A percentile compares a stretch with the other conserved stretches of the same genome.
phyloP scores from a whole-genome alignment of 2,888 invertebrate species.

The Esperia sulphurella region DNA sequence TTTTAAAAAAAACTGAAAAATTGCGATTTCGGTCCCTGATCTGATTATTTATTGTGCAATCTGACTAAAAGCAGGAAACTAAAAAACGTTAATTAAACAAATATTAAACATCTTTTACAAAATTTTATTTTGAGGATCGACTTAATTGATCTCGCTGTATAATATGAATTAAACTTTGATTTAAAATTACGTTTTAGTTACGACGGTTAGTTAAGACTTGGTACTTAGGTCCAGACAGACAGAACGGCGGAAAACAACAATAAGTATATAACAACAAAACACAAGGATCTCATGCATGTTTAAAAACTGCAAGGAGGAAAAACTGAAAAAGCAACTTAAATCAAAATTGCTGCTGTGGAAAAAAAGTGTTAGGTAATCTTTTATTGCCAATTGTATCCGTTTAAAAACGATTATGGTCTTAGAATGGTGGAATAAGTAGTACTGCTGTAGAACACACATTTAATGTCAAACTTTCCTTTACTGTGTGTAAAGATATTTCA shows the following conservation, averaged over 20 bases:
- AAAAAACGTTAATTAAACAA: constrained; percentile 13
- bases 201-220: constrained; percentile 33
- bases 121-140: not conserved
- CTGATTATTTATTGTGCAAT: constrained; percentile 1
- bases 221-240: constrained; percentile 47
- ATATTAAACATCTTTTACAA: constrained; percentile 1
- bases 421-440: no score
- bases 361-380: not conserved
- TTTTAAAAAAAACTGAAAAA: no score
- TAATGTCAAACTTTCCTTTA: no score
- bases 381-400: no score
- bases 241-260: constrained; percentile 20
- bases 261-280: constrained; percentile 3
- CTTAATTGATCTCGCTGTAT: no score
- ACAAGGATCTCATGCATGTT: not conserved
- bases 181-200: not conserved
- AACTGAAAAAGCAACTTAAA: not conserved
- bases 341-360: not conserved
- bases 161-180: no score
- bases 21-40: no score
- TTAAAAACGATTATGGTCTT: no score
- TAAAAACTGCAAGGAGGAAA: not conserved
- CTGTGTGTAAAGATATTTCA: no score
- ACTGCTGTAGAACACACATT: no score
- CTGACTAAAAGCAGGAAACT: constrained; percentile 15